Evolutionary conservation across 1,140 invertebrate species (phyloP).

Genomic region (Meloidogyne chitwoodi): DNA sequence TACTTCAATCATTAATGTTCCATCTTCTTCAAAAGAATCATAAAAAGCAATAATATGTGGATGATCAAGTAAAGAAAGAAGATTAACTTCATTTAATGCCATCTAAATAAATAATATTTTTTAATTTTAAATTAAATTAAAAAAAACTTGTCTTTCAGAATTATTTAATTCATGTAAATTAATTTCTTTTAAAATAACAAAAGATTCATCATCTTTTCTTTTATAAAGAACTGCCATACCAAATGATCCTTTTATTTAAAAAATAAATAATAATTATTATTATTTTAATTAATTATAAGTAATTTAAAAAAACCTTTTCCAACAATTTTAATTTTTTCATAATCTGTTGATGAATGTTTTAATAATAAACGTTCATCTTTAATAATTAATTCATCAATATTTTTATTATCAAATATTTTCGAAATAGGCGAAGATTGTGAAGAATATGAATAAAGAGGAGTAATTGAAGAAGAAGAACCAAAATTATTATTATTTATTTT

Average conservation of each 20-base stretch:
- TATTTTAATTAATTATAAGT: too few relatives aligned
- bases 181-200: slow-evolving; percentile 75
- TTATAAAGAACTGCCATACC: slow-evolving; percentile 72
- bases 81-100: slow-evolving; percentile 73
- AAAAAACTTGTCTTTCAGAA: slow-evolving; percentile 65
- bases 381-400: background rate
- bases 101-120: too few relatives aligned
- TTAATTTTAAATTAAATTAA: background rate
- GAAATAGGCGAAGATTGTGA: slow-evolving; percentile 2
- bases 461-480: background rate
- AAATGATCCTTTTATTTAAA: slow-evolving; percentile 66
- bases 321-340: slow-evolving; percentile 39
- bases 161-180: slow-evolving; percentile 72
- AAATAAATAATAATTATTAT: too few relatives aligned
- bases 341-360: slow-evolving; percentile 20
- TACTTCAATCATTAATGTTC: slow-evolving; percentile 70
- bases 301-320: slow-evolving; percentile 35
- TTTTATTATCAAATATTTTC: slow-evolving; percentile 1
- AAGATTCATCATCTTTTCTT: slow-evolving; percentile 67
- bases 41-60: slow-evolving; percentile 74
- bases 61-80: slow-evolving; percentile 72
- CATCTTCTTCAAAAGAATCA: slow-evolving; percentile 73
- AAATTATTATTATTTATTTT: background rate
- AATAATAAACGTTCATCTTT: background rate
- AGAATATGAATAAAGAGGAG: slow-evolving; percentile 1